Base-by-base conservation (phyloP, 2,888 invertebrate genomes). In the Belgica antarctica region DNA sequence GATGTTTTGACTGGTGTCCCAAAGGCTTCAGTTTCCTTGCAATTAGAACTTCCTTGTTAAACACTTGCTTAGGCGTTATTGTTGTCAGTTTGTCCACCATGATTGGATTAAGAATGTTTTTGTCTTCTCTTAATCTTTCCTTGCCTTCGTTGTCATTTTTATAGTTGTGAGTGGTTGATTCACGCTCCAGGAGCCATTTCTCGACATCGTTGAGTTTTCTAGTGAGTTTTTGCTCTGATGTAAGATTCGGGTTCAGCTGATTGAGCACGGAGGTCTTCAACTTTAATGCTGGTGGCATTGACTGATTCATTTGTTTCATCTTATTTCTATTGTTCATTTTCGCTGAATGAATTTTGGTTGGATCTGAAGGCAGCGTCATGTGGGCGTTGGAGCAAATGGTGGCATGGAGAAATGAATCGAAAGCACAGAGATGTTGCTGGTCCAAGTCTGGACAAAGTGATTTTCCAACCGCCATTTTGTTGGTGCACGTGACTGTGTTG, bases 341-440 rank as follows among this genome's bases (percentile, higher is more conserved):
- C 12, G 52, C 8, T 7, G 65, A 25, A 10, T 47, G 17, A n/a
- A 27, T 24, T 25, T 74, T 85, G 84, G 8, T 83, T 83, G 85
- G 85, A 85, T 1, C 85, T 85, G 71, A 84, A 75, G 1, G 83
- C 31, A 31, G 15, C 4, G 8, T 62, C 31, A 3, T 8, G 15
- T 62, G 15, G 12, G 41, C 10, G 57, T 72, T 72, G 8, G 83
- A 82, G 75, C 86, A 86, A 72, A 86, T 85, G 59, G 85, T 85
- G 57, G 86, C 86, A 75, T 86, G 86, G 71, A 86, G 77, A 76
- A 86, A 86, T 71, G 86, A 82, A 75, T 86, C 86, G 75, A 86
- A 86, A 72, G 81, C 80, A 72, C 81, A 81, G 28, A 81, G 77
- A 76, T 81, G 81, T 72, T 69, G 62, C 19, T 62, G 34, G 17